Percentiles rank a stretch among this genome's conserved stretches.
Evolutionary conservation across 2,888 invertebrate species (phyloP).

Genomic region (Dynastes tityus): DNA sequence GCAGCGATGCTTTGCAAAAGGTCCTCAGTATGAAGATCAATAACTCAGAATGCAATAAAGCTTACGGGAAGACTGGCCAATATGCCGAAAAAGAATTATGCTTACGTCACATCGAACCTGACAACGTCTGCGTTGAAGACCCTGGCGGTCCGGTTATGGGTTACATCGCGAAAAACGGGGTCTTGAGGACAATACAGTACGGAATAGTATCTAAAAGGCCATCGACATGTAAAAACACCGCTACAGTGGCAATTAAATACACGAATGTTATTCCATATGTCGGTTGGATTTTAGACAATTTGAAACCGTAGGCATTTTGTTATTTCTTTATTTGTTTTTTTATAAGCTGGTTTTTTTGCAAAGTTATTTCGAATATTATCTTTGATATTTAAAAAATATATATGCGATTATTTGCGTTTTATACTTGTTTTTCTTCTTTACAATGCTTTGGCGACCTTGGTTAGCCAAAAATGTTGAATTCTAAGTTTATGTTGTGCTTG

Average conservation of each 20-base stretch:
- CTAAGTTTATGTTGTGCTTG: background rate
- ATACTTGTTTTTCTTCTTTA: background rate
- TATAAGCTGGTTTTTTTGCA: background rate
- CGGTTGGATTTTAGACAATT: slow-evolving; percentile 32
- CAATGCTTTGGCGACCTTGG: background rate
- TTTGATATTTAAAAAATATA: too few species aligned
- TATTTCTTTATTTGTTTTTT: background rate
- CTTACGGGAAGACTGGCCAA: background rate
- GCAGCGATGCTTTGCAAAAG: background rate
- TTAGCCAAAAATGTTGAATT: background rate
- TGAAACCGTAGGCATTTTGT: background rate
- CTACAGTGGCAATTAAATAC: background rate
- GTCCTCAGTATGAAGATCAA: background rate
- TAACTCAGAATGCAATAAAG: background rate
- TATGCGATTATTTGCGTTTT: background rate
- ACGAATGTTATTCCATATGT: background rate
- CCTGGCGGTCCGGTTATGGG: slow-evolving; percentile 34
- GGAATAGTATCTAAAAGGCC: slow-evolving; percentile 13
- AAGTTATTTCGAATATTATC: background rate
- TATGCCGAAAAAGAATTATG: background rate
- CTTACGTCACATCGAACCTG: background rate
- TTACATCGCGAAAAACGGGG: background rate
- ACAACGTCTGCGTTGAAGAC: background rate
- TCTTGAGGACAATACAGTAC: slow-evolving; percentile 15
- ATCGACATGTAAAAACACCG: background rate